These are phyloP conservation scores for Acrobasis consociella DNA, from an alignment of 2,888 invertebrate species.

Conservation along the genomic window DNA sequence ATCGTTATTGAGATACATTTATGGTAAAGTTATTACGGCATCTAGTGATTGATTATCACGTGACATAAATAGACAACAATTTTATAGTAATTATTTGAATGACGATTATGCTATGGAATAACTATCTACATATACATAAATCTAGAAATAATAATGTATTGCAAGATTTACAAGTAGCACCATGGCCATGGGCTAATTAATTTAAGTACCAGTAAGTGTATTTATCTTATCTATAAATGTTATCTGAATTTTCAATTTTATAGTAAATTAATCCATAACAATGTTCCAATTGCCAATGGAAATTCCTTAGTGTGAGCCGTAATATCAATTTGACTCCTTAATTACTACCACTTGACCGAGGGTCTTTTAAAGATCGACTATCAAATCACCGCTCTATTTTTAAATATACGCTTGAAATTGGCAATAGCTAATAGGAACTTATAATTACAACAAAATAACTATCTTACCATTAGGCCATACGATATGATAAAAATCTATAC, in stretches of 20 bases:
- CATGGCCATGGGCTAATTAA: not conserved
- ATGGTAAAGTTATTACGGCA: not conserved
- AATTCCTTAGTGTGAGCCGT: not conserved
- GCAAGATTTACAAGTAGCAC: no score
- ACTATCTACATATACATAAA: not conserved
- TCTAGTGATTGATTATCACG: not conserved
- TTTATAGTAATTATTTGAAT: not conserved
- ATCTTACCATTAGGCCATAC: no score
- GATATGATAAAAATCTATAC: no score
- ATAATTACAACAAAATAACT: not conserved
- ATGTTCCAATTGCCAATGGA: not conserved
- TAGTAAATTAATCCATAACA: no score
- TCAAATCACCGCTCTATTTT: conserved; percentile 1
- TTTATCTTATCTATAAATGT: not conserved
- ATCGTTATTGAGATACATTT: not conserved
- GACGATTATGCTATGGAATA: not conserved
- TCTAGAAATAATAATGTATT: not conserved
- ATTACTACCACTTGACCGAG: conserved; percentile 21
- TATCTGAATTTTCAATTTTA: no score
- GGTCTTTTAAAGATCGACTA: conserved; percentile 15
- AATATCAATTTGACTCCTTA: conserved; percentile 2
- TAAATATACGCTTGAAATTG: no score
- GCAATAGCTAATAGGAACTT: not conserved
- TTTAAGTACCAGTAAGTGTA: not conserved
- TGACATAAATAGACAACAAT: conserved; percentile 1